Percentiles rank a stretch among this genome's conserved stretches.
These are phyloP conservation scores for Neoascia interrupta DNA, from an alignment of 2,888 invertebrate species.

Conservation along the genomic window DNA sequence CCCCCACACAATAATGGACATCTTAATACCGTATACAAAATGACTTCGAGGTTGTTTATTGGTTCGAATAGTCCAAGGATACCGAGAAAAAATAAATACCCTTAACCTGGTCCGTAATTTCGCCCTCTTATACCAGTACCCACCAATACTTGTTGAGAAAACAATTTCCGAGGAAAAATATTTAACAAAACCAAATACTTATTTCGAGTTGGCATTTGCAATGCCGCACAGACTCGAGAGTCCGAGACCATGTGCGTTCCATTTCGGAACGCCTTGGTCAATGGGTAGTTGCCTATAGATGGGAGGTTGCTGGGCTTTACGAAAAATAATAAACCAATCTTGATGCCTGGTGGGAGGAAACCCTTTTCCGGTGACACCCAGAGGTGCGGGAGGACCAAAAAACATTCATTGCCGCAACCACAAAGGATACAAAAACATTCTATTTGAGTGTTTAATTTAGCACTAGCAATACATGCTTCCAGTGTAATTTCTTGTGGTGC, in stretches of 20 bases:
- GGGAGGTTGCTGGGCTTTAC: slow-evolving; percentile 16
- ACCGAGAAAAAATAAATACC: slow-evolving; percentile 4
- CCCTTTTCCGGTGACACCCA: slow-evolving; percentile 50
- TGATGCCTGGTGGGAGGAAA: background rate
- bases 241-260: slow-evolving; percentile 6
- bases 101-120: background rate
- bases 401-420: slow-evolving; percentile 70
- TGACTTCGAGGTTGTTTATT: slow-evolving; percentile 49
- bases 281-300: background rate
- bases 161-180: slow-evolving; percentile 64
- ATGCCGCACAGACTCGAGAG: too few relatives aligned
- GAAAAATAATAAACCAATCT: slow-evolving; percentile 61
- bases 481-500: slow-evolving; percentile 30
- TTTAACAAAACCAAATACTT: slow-evolving; percentile 65
- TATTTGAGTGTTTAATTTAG: slow-evolving; percentile 71
- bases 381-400: slow-evolving; percentile 30
- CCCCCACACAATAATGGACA: slow-evolving; percentile 15
- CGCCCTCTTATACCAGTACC: background rate
- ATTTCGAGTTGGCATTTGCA: slow-evolving; percentile 46
- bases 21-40: slow-evolving; percentile 54
- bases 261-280: slow-evolving; percentile 3
- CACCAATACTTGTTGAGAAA: slow-evolving; percentile 35
- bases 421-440: slow-evolving; percentile 71
- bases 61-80: slow-evolving; percentile 25
- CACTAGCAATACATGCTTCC: slow-evolving; percentile 57